A percentile compares a stretch with the other conserved stretches of the same genome.
Conservation (phyloP, 1,140 invertebrate genomes). For the Chlorops oryzae region DNA sequence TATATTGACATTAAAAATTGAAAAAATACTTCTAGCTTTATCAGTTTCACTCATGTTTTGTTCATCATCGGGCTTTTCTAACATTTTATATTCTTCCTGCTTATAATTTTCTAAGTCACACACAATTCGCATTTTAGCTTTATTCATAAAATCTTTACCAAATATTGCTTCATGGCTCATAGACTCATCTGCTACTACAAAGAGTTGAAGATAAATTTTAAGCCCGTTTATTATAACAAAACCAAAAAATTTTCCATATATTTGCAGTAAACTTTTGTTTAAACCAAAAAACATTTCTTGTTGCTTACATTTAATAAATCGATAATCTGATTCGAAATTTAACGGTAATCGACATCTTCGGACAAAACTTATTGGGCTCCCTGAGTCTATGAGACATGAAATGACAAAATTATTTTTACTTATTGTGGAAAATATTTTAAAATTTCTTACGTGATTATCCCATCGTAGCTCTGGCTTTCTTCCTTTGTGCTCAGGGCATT, state of each 20-base stretch:
- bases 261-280: neutral
- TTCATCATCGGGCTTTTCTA: no score
- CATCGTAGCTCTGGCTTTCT: no score
- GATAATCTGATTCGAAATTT: no score
- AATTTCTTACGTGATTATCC: slow-evolving; percentile 5
- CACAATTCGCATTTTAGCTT: no score
- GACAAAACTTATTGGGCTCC: neutral
- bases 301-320: no score
- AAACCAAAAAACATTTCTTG: slow-evolving; percentile 10
- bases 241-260: slow-evolving; percentile 1
- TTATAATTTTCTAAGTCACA: neutral
- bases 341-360: no score
- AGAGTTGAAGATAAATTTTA: slow-evolving; percentile 7
- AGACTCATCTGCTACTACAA: slow-evolving; percentile 16
- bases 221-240: neutral
- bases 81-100: neutral
- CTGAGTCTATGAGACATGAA: neutral
- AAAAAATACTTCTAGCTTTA: no score
- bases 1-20: no score
- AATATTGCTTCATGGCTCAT: slow-evolving; percentile 15
- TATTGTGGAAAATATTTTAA: slow-evolving; percentile 4
- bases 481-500: no score
- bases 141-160: slow-evolving; percentile 16
- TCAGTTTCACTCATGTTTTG: no score
- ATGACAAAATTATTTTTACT: neutral